These are phyloP conservation scores for Mesochorus sp. DNA, from an alignment of 2,888 invertebrate genomes.

Conservation along the genomic window DNA sequence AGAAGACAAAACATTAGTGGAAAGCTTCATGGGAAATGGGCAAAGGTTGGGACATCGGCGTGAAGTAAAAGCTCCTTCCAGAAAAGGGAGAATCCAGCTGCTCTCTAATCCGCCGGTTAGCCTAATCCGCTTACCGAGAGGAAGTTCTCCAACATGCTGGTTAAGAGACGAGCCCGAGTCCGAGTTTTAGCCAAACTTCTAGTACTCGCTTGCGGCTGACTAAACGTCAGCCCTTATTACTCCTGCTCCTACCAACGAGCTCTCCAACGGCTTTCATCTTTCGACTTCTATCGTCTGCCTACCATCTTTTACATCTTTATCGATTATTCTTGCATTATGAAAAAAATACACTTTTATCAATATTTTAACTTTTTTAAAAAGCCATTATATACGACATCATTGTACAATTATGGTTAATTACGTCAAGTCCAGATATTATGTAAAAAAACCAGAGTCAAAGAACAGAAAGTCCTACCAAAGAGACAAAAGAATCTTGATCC, in stretches of 20 bases:
- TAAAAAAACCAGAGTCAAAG: too few species aligned
- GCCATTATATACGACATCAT: too few species aligned
- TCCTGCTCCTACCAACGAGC: slow-evolving; percentile 22
- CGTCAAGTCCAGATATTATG: too few species aligned
- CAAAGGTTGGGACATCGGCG: slow-evolving; percentile 20
- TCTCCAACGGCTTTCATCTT: background rate
- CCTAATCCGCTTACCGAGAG: slow-evolving; percentile 62
- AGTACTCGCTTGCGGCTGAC: slow-evolving; percentile 60
- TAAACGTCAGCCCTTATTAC: slow-evolving; percentile 61
- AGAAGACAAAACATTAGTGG: background rate
- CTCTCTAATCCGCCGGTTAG: slow-evolving; percentile 62
- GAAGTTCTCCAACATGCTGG: slow-evolving; percentile 59
- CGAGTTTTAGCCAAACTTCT: slow-evolving; percentile 55
- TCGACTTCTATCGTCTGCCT: background rate
- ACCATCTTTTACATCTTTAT: slow-evolving; percentile 13
- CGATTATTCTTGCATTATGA: slow-evolving; percentile 11
- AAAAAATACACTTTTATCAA: background rate
- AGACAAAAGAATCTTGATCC: too few species aligned
- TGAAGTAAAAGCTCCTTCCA: background rate
- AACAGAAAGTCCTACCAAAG: too few species aligned
- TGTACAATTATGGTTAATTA: too few species aligned
- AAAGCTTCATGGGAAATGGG: background rate
- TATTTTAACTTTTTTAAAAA: too few species aligned
- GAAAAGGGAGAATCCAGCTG: slow-evolving; percentile 39
- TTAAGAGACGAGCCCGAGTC: slow-evolving; percentile 54